These are phyloP conservation scores for Luperina nickerlii DNA, from an alignment of 2,888 invertebrate genomes.

Conservation along the genomic window DNA sequence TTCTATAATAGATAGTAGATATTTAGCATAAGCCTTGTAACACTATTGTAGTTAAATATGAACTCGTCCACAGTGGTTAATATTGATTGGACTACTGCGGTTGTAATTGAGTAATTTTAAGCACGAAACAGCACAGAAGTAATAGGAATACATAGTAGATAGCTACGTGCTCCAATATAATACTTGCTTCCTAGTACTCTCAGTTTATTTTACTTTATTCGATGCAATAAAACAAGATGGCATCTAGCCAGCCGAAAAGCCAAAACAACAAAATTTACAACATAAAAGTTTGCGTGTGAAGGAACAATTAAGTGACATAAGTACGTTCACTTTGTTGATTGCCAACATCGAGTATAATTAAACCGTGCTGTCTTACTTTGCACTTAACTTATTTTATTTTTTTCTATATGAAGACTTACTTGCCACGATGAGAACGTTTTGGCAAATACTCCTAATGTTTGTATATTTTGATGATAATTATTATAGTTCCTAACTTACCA, in stretches of 20 bases:
- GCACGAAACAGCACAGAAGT: not conserved
- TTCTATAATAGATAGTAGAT: too few relatives aligned
- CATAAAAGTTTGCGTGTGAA: conserved; percentile 74
- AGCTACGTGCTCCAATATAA: conserved; percentile 1
- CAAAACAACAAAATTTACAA: conserved; percentile 65
- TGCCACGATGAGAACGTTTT: not conserved
- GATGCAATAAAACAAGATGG: conserved; percentile 56
- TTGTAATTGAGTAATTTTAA: conserved; percentile 20
- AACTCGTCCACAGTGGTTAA: not conserved
- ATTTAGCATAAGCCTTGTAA: not conserved
- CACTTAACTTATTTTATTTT: conserved; percentile 34
- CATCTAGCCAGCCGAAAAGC: conserved; percentile 58
- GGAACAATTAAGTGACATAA: conserved; percentile 76
- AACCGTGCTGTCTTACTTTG: conserved; percentile 56
- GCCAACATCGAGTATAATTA: conserved; percentile 68
- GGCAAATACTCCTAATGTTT: not conserved
- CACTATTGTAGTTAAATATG: not conserved
- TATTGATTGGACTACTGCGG: conserved; percentile 1
- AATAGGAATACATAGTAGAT: not conserved
- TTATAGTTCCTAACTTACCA: too few relatives aligned
- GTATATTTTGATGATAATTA: not conserved
- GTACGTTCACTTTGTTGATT: conserved; percentile 73
- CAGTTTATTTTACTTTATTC: conserved; percentile 38
- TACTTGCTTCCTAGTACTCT: conserved; percentile 7
- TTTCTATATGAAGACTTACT: conserved; percentile 8